phyloP scores from a whole-genome alignment of 2,888 invertebrate genomes.

The Glomeris marginata region DNA sequence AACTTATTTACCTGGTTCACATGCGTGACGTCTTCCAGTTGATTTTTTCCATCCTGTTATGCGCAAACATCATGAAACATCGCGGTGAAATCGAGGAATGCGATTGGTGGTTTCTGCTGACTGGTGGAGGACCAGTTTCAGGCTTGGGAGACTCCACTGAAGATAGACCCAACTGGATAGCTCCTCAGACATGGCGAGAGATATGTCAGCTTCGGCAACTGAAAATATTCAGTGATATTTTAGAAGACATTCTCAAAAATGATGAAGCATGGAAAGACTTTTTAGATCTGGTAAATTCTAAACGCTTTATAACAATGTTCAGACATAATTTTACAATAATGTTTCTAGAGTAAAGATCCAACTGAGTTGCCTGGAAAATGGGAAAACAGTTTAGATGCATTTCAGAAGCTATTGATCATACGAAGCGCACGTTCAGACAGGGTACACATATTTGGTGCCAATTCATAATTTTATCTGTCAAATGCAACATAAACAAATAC shows the following conservation, averaged over 20 bases:
- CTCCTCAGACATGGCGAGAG: conserved; percentile 48
- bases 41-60: conserved; percentile 33
- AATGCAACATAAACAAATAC: neutral
- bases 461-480: neutral
- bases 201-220: conserved; percentile 30
- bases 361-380: conserved; percentile 29
- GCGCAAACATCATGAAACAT: conserved; percentile 32
- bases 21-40: conserved; percentile 23
- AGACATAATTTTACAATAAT: conserved; percentile 9
- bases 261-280: conserved; percentile 43
- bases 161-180: conserved; percentile 71
- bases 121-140: conserved; percentile 66
- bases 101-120: conserved; percentile 75
- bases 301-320: too few relatives aligned
- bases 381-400: conserved; percentile 25
- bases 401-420: conserved; percentile 31
- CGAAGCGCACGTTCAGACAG: conserved; percentile 34
- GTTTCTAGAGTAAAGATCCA: conserved; percentile 9
- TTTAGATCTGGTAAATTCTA: conserved; percentile 40
- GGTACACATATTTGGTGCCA: conserved; percentile 19
- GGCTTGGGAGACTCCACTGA: conserved; percentile 40
- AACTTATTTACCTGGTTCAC: neutral
- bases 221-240: conserved; percentile 25
- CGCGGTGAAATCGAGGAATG: conserved; percentile 33
- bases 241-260: conserved; percentile 27